phyloP scores from a whole-genome alignment of 1,140 invertebrate species.

The Diabrotica virgifera region DNA sequence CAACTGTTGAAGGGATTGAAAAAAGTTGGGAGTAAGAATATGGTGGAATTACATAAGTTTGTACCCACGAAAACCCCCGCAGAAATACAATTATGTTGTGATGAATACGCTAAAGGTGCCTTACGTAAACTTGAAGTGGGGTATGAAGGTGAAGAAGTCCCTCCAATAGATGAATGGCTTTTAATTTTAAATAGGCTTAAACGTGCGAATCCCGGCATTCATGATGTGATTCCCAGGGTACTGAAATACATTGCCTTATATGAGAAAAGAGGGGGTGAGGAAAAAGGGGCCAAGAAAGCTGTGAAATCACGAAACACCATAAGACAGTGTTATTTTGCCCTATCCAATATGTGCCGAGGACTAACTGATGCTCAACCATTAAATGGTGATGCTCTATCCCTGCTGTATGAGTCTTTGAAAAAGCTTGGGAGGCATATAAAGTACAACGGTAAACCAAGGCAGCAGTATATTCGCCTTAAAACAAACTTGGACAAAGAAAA shows the following conservation, averaged over 20 bases:
- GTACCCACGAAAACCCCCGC: conserved; percentile 29
- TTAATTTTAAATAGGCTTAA: conserved; percentile 26
- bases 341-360: conserved; percentile 33
- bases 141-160: conserved; percentile 15
- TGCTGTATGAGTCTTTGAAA: conserved; percentile 27
- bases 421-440: conserved; percentile 26
- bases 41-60: conserved; percentile 21
- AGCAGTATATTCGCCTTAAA: no score
- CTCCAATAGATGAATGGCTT: conserved; percentile 32
- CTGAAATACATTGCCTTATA: conserved; percentile 39
- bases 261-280: conserved; percentile 28
- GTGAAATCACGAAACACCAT: conserved; percentile 27
- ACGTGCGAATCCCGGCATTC: conserved; percentile 1
- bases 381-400: conserved; percentile 23
- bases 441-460: conserved; percentile 12
- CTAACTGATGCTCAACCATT: conserved; percentile 23
- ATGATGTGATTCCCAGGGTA: conserved; percentile 30
- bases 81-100: conserved; percentile 32
- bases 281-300: no score
- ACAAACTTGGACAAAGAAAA: no score
- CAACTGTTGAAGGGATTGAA: conserved; percentile 26
- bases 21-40: conserved; percentile 27
- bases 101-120: conserved; percentile 28
- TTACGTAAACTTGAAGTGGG: conserved; percentile 14
- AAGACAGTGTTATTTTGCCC: conserved; percentile 31